Evolutionary conservation across 1,140 invertebrate species (phyloP).

Genomic region (Chrysopa pallens): DNA sequence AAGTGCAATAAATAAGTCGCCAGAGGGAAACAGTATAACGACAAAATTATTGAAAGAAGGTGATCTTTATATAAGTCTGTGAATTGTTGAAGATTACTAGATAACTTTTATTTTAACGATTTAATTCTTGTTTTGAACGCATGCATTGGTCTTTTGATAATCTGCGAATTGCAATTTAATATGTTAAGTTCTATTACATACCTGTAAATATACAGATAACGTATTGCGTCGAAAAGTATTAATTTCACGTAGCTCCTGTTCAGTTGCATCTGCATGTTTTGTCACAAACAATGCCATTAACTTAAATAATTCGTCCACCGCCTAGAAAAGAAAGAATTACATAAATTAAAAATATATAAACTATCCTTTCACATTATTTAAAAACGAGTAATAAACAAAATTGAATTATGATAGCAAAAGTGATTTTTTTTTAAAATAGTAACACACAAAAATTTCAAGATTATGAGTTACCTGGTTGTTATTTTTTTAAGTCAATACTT

Average conservation of each 20-base stretch:
- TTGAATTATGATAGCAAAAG: too few species aligned
- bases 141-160: neutral
- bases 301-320: constrained; percentile 80
- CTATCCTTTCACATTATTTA: neutral
- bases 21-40: too few species aligned
- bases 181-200: constrained; percentile 4
- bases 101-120: neutral
- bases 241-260: constrained; percentile 65
- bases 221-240: constrained; percentile 65
- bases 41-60: too few species aligned
- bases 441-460: too few species aligned
- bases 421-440: too few species aligned
- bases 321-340: constrained; percentile 26
- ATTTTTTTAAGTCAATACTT: too few species aligned
- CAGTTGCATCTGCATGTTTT: constrained; percentile 52
- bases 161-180: too few species aligned
- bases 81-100: too few species aligned
- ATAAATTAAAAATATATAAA: neutral
- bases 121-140: neutral
- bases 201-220: constrained; percentile 61
- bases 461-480: too few species aligned
- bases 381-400: too few species aligned
- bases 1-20: too few species aligned
- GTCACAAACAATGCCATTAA: constrained; percentile 70
- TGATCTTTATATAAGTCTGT: too few species aligned